A percentile compares a stretch with the other conserved stretches of the same genome.
Conservation (phyloP, 2,888 invertebrate species). For the Callosobruchus maculatus region DNA sequence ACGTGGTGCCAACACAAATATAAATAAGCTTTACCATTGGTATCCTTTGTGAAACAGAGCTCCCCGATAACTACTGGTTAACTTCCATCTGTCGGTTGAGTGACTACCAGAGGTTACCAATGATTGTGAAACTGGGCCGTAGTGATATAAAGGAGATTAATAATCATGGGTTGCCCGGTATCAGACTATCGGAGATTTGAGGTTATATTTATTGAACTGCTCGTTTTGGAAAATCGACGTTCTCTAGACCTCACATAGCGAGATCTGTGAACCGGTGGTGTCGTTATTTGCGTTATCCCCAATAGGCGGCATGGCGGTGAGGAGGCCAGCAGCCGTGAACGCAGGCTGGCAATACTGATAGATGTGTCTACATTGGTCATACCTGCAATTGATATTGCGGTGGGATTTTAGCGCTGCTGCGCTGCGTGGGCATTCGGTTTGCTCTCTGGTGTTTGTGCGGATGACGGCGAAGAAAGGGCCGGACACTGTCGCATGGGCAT, state of each 20-base stretch:
- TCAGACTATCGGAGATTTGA: no score
- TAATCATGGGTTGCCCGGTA: no score
- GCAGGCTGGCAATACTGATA: slow-evolving; percentile 38
- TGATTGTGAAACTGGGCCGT: no score
- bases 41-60: no score
- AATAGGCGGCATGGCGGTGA: slow-evolving; percentile 18
- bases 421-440: not conserved
- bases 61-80: no score
- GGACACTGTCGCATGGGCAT: not conserved
- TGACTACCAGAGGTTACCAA: no score
- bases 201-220: no score
- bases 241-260: not conserved
- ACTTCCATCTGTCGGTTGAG: no score
- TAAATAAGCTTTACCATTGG: no score
- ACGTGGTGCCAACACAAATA: no score
- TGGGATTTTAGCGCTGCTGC: not conserved
- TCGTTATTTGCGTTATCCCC: slow-evolving; percentile 32
- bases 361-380: slow-evolving; percentile 43
- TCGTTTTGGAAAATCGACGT: no score
- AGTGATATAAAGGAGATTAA: no score
- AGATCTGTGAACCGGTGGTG: not conserved
- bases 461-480: not conserved
- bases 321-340: slow-evolving; percentile 17
- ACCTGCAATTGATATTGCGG: slow-evolving; percentile 43
- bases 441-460: not conserved